A percentile compares a stretch with the other conserved stretches of the same genome.
These are phyloP conservation scores for Neopipo cinnamomea DNA, from an alignment of 2,113 vertebrate genomes.

Conservation along the genomic window DNA sequence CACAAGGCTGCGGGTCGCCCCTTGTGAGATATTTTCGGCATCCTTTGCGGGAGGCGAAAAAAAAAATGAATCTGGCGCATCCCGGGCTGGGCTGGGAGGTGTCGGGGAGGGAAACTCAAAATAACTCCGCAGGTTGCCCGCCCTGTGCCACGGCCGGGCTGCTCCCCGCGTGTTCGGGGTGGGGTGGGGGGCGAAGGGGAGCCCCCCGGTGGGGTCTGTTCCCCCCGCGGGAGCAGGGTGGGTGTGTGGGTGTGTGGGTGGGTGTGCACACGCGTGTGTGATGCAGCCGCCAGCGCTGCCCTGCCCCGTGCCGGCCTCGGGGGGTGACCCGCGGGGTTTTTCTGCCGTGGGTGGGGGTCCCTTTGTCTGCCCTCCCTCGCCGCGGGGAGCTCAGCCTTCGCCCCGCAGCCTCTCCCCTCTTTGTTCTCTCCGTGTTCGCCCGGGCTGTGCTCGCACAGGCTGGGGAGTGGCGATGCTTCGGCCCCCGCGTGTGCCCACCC, in stretches of 20 bases:
- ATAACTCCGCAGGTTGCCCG: not conserved
- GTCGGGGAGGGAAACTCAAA: not conserved
- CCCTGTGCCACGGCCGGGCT: not conserved
- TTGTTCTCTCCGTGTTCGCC: not conserved
- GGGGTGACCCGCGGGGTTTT: not conserved
- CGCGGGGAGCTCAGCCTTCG: not conserved
- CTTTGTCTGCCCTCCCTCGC: not conserved
- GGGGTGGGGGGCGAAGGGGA: not conserved
- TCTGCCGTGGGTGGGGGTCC: not conserved
- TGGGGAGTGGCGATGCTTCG: not conserved
- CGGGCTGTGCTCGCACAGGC: not conserved
- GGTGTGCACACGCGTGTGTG: not conserved
- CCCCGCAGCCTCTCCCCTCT: constrained; percentile 18
- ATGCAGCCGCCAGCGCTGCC: not conserved
- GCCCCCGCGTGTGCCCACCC: not conserved
- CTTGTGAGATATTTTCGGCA: not conserved
- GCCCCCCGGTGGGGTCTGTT: not conserved
- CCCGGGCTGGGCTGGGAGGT: not conserved
- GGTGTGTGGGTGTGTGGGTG: not conserved
- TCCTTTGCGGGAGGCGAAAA: not conserved
- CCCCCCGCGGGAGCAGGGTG: not conserved
- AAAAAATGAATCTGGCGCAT: not conserved
- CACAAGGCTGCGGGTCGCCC: not conserved
- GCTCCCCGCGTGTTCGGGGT: not conserved
- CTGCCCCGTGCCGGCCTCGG: not conserved